Evolutionary conservation across 2,113 vertebrate genomes (phyloP).

Genomic region (Nothocercus julius): DNA sequence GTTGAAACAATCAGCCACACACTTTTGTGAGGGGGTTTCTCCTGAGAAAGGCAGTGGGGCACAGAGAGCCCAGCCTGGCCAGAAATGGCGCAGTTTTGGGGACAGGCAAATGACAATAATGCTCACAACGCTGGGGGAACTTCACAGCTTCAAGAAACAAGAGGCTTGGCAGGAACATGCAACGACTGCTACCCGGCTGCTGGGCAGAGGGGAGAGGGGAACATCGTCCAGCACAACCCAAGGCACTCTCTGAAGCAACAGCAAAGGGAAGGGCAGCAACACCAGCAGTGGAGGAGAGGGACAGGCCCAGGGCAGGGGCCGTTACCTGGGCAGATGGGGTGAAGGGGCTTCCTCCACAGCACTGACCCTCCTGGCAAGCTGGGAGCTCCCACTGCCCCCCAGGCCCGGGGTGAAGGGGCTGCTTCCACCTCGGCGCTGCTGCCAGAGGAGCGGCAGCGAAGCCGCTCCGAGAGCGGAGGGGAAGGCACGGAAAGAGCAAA

Average conservation of each 20-base stretch:
- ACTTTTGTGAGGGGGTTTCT: not conserved
- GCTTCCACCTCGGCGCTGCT: not conserved
- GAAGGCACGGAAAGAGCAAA: conserved; percentile 34
- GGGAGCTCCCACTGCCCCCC: not conserved
- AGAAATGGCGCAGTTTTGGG: accelerated
- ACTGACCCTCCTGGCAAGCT: not conserved
- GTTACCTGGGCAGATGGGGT: accelerated
- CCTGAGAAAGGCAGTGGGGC: not conserved
- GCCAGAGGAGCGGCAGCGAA: accelerated
- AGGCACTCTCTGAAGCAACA: not conserved
- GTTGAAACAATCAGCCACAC: accelerated
- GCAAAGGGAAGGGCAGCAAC: not conserved
- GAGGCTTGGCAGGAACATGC: not conserved
- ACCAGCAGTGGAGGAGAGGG: accelerated
- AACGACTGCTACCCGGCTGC: too few relatives aligned
- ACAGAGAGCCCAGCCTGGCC: not conserved
- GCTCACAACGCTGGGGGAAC: accelerated
- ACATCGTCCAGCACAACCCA: accelerated
- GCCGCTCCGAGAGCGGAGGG: not conserved
- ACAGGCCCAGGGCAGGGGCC: not conserved
- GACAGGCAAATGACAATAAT: accelerated
- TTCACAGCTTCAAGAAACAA: not conserved
- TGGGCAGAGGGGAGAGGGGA: not conserved
- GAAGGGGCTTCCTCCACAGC: not conserved
- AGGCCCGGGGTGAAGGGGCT: too few relatives aligned